Conservation (phyloP, 1,140 invertebrate species). For the Stegodyphus mimosarum region DNA sequence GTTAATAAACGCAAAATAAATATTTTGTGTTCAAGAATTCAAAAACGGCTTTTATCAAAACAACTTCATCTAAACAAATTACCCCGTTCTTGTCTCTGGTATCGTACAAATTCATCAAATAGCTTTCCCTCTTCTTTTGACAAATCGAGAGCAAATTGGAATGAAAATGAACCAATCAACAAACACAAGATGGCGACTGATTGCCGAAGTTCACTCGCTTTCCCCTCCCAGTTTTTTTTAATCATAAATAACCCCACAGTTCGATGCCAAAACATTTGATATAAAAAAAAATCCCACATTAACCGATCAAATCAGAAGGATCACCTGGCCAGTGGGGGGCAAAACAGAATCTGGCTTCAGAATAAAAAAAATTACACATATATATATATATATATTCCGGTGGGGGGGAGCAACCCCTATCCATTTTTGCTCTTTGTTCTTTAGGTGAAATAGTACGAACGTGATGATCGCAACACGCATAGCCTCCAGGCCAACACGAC, state of each 20-base stretch:
- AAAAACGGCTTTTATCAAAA: too few species aligned
- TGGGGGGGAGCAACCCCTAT: not conserved
- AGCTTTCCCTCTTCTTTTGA: not conserved
- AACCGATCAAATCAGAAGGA: constrained; percentile 31
- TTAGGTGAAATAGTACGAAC: constrained; percentile 23
- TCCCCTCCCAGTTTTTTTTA: too few species aligned
- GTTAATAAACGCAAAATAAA: too few species aligned
- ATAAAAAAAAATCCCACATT: not conserved
- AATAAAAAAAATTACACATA: not conserved
- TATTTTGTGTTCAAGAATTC: too few species aligned
- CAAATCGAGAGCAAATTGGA: not conserved
- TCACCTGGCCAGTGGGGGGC: constrained; percentile 23
- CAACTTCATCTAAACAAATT: too few species aligned
- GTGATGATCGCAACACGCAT: constrained; percentile 43
- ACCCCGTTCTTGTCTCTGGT: too few species aligned
- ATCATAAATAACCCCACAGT: constrained; percentile 18
- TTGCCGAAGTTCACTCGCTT: too few species aligned
- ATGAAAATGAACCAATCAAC: not conserved
- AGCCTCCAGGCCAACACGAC: constrained; percentile 35
- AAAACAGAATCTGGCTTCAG: not conserved
- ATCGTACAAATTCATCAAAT: too few species aligned
- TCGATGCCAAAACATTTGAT: not conserved
- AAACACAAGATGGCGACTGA: too few species aligned
- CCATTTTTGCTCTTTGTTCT: constrained; percentile 26
- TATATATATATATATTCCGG: not conserved